A percentile compares a stretch with the other conserved stretches of the same genome.
Conservation (phyloP, 1,140 invertebrate species). For the Polyergus mexicanus region DNA sequence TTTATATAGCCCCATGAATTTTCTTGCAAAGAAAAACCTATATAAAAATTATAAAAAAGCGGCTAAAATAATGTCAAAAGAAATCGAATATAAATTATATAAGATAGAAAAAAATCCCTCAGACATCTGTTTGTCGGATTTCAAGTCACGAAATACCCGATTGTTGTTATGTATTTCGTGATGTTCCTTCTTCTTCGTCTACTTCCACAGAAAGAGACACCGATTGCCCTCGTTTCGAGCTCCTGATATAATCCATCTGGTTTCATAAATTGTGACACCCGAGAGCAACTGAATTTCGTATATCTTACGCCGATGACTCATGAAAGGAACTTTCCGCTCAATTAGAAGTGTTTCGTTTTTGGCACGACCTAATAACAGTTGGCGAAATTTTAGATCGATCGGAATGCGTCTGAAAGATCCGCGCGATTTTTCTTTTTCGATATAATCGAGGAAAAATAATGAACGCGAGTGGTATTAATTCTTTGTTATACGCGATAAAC, state of each 20-base stretch:
- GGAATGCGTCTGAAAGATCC: background rate
- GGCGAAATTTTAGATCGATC: background rate
- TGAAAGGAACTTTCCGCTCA: background rate
- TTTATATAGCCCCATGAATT: background rate
- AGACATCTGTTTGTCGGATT: background rate
- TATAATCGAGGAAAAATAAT: background rate
- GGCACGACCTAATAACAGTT: constrained; percentile 3
- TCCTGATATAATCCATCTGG: constrained; percentile 15
- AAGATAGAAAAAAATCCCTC: background rate
- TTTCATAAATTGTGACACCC: background rate
- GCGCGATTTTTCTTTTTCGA: constrained; percentile 7
- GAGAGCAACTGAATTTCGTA: background rate
- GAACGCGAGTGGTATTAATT: constrained; percentile 63
- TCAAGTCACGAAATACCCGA: background rate
- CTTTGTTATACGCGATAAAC: constrained; percentile 73
- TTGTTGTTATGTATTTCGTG: too few relatives aligned
- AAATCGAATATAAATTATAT: background rate
- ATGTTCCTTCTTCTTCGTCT: background rate
- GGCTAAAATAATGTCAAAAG: background rate
- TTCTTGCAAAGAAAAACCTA: background rate
- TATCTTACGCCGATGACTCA: constrained; percentile 1
- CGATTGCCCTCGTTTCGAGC: constrained; percentile 32
- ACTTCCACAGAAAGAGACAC: background rate
- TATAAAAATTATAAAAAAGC: background rate
- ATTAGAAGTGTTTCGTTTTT: constrained; percentile 22